Conservation (phyloP, 1,140 invertebrate species). For the Rhagoletis pomonella region DNA sequence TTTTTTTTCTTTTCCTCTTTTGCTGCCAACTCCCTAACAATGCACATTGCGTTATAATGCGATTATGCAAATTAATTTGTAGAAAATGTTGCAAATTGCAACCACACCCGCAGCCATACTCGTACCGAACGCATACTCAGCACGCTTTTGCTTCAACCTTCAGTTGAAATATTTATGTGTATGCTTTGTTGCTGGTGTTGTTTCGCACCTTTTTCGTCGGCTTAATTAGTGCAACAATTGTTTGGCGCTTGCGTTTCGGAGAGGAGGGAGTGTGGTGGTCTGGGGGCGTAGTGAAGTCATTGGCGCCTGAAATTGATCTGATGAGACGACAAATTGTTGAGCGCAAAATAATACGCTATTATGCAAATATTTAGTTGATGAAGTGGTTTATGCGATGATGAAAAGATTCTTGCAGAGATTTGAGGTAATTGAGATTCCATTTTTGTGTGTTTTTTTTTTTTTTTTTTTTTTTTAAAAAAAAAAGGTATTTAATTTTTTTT, state of each 20-base stretch:
- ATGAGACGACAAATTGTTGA: constrained; percentile 1
- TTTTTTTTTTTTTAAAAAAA: too few relatives aligned
- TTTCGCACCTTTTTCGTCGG: constrained; percentile 29
- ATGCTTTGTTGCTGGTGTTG: neutral
- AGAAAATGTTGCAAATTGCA: constrained; percentile 41
- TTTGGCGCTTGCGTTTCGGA: neutral
- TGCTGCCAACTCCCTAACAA: neutral
- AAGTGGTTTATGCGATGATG: neutral
- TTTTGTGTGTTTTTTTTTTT: too few relatives aligned
- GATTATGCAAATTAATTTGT: constrained; percentile 52
- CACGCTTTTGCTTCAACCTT: neutral
- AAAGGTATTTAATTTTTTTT: too few relatives aligned
- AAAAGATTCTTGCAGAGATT: too few relatives aligned
- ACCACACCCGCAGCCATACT: neutral
- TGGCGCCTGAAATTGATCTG: constrained; percentile 31
- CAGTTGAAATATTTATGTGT: neutral
- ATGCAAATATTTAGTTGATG: neutral
- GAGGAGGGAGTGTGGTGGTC: neutral
- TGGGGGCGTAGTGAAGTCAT: neutral
- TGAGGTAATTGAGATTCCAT: too few relatives aligned
- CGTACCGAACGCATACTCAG: neutral
- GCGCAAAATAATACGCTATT: neutral
- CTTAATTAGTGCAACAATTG: constrained; percentile 31
- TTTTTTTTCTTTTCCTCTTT: neutral
- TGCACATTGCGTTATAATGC: constrained; percentile 20